These are phyloP conservation scores for Synanthedon tipuliformis DNA, from an alignment of 2,888 invertebrate species.

Conservation along the genomic window DNA sequence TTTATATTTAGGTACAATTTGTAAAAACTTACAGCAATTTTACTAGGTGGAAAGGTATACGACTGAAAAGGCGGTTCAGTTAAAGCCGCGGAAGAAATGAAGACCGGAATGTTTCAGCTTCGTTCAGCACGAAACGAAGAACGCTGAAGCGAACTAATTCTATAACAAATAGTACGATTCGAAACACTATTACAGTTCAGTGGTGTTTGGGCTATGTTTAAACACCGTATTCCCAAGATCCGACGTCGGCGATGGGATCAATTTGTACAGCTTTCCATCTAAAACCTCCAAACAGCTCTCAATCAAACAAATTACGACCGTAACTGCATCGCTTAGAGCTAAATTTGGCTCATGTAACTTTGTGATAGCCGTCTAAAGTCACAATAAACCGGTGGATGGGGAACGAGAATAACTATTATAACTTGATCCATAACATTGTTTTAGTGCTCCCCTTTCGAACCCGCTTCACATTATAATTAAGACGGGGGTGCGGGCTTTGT, in stretches of 20 bases:
- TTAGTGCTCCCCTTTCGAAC: conserved; percentile 9
- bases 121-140: not conserved
- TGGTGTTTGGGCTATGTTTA: conserved; percentile 7
- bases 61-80: too few species aligned
- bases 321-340: conserved; percentile 27
- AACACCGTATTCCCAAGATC: conserved; percentile 16
- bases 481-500: conserved; percentile 12
- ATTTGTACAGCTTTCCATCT: conserved; percentile 52
- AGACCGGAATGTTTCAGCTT: too few species aligned
- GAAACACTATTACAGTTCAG: conserved; percentile 20
- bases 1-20: too few species aligned
- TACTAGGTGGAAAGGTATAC: too few species aligned
- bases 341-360: conserved; percentile 23
- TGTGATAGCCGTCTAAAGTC: conserved; percentile 24
- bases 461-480: conserved; percentile 7
- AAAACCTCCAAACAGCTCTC: conserved; percentile 16
- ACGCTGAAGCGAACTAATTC: conserved; percentile 22
- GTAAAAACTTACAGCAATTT: too few species aligned
- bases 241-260: conserved; percentile 25
- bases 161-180: conserved; percentile 44
- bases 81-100: too few species aligned
- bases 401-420: conserved; percentile 27
- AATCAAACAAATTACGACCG: conserved; percentile 31
- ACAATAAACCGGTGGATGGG: conserved; percentile 44
- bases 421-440: conserved; percentile 20